Base-by-base conservation (phyloP, 2,888 invertebrate species). In the Volucella inflata region DNA sequence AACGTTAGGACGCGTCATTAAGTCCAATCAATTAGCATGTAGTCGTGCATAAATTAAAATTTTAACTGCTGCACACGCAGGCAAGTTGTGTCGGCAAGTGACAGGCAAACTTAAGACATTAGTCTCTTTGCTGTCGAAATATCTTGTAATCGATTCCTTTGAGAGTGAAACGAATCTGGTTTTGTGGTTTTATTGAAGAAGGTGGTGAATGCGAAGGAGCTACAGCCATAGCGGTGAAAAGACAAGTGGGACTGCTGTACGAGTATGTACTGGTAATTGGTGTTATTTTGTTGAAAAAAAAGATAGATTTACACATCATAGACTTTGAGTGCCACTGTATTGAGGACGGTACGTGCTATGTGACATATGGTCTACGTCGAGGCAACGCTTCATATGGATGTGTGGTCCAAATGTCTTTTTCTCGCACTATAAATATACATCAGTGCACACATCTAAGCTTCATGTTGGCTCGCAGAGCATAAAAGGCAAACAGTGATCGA, bases 11-110 rank as follows among this genome's bases (percentile, higher is more conserved):
- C 79, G 83, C 83, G 83, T 75, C 83, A 84, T 79, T 84, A 79
- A 71, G 74, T 74, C 48, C 79, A 84, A 84, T 79, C 78, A 84
- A 84, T 84, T 84, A 84, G 60, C 83, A 84, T 84, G 75, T 70
- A 78, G 72, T 70, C 83, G 70, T 64, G 83, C 79, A 84, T 84
- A 84, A 84, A 84, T 84, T 79, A 79, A 50, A 30, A 75, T 70
- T 70, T 70, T 38, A 55, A 60, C 60, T 46, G 46, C 57, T 30
- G 57, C 44, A 48, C n/a, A 62, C 48, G n/a, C 67, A 10, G 53
- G 30, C 30, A 17, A n/a, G 36, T 38, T n/a, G 42, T 14, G 40
- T 21, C 9, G 11, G 50, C 50, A 21, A 38, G 38, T 12, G 36
- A 36, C 30, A 21, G 12, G 12, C 12, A 50, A 55, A 53, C 77